A percentile compares a stretch with the other conserved stretches of the same genome.
Evolutionary conservation across 2,888 invertebrate genomes (phyloP).

Genomic region (Brenthis hecate): DNA sequence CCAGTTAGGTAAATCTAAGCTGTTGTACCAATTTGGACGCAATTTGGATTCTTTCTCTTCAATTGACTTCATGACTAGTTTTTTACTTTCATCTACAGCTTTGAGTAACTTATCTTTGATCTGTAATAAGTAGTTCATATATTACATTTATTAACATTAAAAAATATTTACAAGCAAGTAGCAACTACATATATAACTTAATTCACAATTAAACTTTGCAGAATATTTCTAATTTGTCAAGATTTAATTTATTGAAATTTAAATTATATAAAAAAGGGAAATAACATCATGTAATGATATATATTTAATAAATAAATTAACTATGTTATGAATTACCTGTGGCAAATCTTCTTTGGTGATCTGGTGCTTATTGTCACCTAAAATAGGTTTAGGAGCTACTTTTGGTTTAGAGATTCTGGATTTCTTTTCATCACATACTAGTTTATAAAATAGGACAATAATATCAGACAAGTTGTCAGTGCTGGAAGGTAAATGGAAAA

Average conservation of each 20-base stretch:
- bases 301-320: not conserved
- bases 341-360: slow-evolving; percentile 86
- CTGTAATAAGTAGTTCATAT: slow-evolving; percentile 52
- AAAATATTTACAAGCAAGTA: not conserved
- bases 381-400: slow-evolving; percentile 69
- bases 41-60: slow-evolving; percentile 71
- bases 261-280: too few relatives aligned
- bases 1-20: slow-evolving; percentile 73
- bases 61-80: slow-evolving; percentile 74
- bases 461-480: slow-evolving; percentile 84
- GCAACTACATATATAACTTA: too few relatives aligned
- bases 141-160: slow-evolving; percentile 11
- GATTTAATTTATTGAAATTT: too few relatives aligned
- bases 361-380: slow-evolving; percentile 75
- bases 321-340: slow-evolving; percentile 66
- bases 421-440: slow-evolving; percentile 83
- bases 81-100: slow-evolving; percentile 79
- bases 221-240: too few relatives aligned
- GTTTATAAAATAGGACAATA: slow-evolving; percentile 77
- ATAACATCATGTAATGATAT: not conserved
- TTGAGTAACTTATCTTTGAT: slow-evolving; percentile 77
- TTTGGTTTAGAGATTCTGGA: slow-evolving; percentile 81
- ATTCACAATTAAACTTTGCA: too few relatives aligned
- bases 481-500: slow-evolving; percentile 67
- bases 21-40: slow-evolving; percentile 70